Evolutionary conservation across 1,140 invertebrate genomes (phyloP).

Genomic region (Euglossa dilemma): DNA sequence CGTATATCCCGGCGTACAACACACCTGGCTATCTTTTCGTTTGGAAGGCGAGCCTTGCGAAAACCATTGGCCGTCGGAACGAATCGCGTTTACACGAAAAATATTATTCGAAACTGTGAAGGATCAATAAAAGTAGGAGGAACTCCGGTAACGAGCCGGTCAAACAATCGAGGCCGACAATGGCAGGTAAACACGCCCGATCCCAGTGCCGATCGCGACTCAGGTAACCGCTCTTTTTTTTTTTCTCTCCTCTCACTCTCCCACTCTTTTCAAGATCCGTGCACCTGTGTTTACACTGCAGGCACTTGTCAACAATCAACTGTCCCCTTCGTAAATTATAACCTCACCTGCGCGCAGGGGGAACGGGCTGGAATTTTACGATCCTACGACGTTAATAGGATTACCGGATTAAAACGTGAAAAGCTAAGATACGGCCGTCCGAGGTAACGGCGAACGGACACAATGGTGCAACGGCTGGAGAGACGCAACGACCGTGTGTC

Average conservation of each 20-base stretch:
- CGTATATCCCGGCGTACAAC: neutral
- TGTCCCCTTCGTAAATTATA: conserved; percentile 40
- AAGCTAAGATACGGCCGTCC: conserved; percentile 43
- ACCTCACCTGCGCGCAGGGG: neutral
- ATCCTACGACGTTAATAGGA: conserved; percentile 68
- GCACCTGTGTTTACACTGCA: conserved; percentile 68
- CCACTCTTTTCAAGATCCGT: conserved; percentile 1
- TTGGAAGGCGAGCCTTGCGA: neutral
- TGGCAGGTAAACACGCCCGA: conserved; percentile 55
- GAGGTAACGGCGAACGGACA: neutral
- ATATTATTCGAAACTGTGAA: conserved; percentile 30
- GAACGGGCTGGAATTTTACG: conserved; percentile 61
- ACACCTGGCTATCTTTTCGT: neutral
- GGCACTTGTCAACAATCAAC: conserved; percentile 59
- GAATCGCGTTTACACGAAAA: neutral
- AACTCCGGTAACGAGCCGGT: conserved; percentile 44
- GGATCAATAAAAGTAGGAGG: conserved; percentile 33
- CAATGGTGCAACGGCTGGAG: neutral
- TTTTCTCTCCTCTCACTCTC: too few relatives aligned
- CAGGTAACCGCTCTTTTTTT: conserved; percentile 42
- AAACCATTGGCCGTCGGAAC: neutral
- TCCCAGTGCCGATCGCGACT: conserved; percentile 25
- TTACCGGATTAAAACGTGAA: conserved; percentile 66
- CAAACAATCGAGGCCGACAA: conserved; percentile 53
- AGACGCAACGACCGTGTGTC: neutral